Base-by-base conservation (phyloP, 35 echinoderm and acorn worm species). In the Hemicentrotus pulcherrimus region DNA sequence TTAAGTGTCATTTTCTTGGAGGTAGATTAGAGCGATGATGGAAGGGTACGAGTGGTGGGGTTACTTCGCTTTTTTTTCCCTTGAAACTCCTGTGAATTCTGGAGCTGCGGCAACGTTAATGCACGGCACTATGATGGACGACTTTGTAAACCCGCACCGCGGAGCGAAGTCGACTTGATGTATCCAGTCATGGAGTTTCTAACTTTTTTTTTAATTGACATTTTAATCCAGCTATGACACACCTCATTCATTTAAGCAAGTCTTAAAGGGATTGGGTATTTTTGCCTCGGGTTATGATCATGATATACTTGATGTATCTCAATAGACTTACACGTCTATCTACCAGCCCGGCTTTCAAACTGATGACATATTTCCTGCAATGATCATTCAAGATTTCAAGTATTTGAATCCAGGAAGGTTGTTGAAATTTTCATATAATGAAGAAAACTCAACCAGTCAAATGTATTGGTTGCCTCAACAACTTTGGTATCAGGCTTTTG, bases 61-160 rank as follows among this genome's bases (percentile, higher is more conserved):
- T 96, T 94, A 96, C 88, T 46, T 61, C 95, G 46, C 24, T 32
- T 90, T 90, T 32, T 90, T 90, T 90, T 89, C 87, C 4, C 52
- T 35, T 41, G 88, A 58, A 93, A 58, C 91, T 93, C 22, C 48
- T 2, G 50, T 31, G 61, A 94, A 85, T 94, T 32, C 11, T 92
- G 78, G 86, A 47, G 35, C 95, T 88, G 87, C 30, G 11, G 95
- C 91, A 94, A 46, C 87, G 65, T 92, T 46, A 48, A 35, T 87
- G 71, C 91, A 61, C 46, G 94, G 95, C 91, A 94, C 86, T 31
- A 96, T 96, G 95, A 96, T 78, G 92, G 95, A 18, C 46, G 28
- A 19, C 92, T 59, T 93, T 86, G 58, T 31, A 96, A 96, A 96
- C 92, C 95, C 46, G 85, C 71, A 50, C 15, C 47, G 46, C 31